Percentiles rank a stretch among this genome's conserved stretches.
phyloP scores from a whole-genome alignment of 2,797 vertebrate species.

The Gallinago stenura region DNA sequence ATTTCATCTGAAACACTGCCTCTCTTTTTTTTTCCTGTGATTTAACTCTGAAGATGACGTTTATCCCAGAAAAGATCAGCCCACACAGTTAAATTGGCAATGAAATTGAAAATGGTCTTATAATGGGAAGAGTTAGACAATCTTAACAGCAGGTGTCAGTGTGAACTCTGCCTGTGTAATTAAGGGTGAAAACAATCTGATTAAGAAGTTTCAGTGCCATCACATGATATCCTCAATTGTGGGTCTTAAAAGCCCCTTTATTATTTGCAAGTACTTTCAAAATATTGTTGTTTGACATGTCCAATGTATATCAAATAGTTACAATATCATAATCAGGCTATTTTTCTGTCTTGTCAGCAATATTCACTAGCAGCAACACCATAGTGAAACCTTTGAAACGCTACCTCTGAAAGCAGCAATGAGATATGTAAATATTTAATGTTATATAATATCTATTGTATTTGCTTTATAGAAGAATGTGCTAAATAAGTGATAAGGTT shows the following conservation, averaged over 20 bases:
- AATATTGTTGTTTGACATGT: neutral
- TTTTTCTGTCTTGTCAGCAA: neutral
- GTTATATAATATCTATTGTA: neutral
- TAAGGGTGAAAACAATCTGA: slow-evolving; percentile 16
- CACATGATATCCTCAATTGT: neutral
- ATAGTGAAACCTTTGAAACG: neutral
- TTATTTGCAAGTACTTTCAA: neutral
- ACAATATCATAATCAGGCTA: neutral
- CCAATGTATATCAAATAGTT: neutral
- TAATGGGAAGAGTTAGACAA: neutral
- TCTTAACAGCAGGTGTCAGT: slow-evolving; percentile 64
- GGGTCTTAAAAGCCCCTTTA: neutral
- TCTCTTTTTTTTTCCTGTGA: neutral
- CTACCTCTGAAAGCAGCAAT: neutral
- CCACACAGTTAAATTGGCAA: neutral
- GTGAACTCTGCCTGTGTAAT: slow-evolving; percentile 27
- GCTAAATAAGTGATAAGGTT: neutral
- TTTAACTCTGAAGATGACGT: neutral
- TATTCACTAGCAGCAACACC: neutral
- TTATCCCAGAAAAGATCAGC: neutral
- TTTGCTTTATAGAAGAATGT: neutral
- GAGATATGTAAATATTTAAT: neutral
- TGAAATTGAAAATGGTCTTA: slow-evolving; percentile 7
- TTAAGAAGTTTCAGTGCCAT: neutral
- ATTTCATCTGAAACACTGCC: neutral